Percentiles rank a stretch among this genome's conserved stretches.
These are phyloP conservation scores for Brevipalpus yothersi DNA, from an alignment of 1,140 invertebrate genomes.

Conservation along the genomic window DNA sequence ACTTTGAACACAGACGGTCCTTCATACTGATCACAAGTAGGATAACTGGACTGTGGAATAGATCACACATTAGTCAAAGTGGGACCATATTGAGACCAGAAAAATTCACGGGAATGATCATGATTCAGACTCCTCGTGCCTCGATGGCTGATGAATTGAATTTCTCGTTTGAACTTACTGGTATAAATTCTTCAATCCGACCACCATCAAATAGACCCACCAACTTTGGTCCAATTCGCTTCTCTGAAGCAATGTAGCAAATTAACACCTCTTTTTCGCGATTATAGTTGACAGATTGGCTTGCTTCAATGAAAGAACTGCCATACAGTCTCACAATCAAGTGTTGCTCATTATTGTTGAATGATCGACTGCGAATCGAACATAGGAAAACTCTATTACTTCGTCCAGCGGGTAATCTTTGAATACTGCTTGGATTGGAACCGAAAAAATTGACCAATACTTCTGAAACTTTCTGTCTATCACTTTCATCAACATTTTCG, in stretches of 20 bases:
- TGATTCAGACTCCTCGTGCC: not conserved
- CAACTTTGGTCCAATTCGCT: not conserved
- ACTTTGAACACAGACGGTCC: not conserved
- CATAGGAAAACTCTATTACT: not conserved
- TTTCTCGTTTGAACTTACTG: not conserved
- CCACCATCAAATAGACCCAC: not conserved
- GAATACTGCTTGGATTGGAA: too few relatives aligned
- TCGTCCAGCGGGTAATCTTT: not conserved
- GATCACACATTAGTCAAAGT: not conserved
- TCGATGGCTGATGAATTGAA: not conserved
- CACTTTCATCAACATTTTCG: too few relatives aligned
- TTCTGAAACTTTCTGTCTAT: too few relatives aligned
- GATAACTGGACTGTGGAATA: not conserved
- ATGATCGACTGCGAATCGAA: not conserved
- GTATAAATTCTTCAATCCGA: not conserved
- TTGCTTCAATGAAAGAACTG: not conserved
- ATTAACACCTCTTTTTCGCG: not conserved
- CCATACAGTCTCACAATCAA: not conserved
- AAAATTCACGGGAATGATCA: not conserved
- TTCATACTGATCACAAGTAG: not conserved
- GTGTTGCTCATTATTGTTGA: not conserved
- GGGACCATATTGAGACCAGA: not conserved
- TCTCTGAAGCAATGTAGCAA: not conserved
- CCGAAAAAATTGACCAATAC: too few relatives aligned
- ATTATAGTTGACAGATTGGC: not conserved